Evolutionary conservation across 2,888 invertebrate genomes (phyloP).

Genomic region (Isotomurus palustris): DNA sequence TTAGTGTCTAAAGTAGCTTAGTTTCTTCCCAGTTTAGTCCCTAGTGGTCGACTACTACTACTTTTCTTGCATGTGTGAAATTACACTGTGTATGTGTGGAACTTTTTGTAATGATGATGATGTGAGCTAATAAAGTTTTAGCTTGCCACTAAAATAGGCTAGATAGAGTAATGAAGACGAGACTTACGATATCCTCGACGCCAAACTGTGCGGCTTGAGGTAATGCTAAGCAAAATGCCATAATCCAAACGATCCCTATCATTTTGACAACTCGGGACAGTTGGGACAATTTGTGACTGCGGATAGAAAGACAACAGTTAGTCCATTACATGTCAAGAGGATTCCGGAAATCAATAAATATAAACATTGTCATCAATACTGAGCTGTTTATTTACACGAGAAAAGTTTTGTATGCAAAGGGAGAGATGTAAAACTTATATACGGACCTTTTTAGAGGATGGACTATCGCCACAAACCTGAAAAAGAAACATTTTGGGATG

Average conservation of each 20-base stretch:
- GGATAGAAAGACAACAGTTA: slow-evolving; percentile 7
- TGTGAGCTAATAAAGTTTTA: no score
- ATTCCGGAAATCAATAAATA: neutral
- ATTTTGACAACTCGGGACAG: slow-evolving; percentile 74
- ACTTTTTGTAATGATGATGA: no score
- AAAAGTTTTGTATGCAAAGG: neutral
- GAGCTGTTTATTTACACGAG: no score
- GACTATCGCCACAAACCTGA: slow-evolving; percentile 35
- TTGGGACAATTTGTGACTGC: slow-evolving; percentile 70
- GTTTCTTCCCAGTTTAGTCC: no score
- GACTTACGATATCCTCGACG: slow-evolving; percentile 48
- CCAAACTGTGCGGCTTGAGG: slow-evolving; percentile 54
- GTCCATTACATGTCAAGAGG: neutral
- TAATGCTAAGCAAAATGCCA: slow-evolving; percentile 67
- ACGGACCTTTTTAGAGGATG: slow-evolving; percentile 35
- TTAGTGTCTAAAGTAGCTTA: no score
- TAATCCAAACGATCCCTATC: slow-evolving; percentile 73
- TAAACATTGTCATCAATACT: neutral
- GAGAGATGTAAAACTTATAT: neutral
- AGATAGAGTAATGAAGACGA: no score
- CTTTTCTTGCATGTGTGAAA: no score
- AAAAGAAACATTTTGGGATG: neutral
- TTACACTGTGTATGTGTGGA: no score
- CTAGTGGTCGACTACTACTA: no score
- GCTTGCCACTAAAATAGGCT: no score